Percentiles rank a stretch among this genome's conserved stretches.
Evolutionary conservation across 2,113 vertebrate species (phyloP).

Genomic region (Carassius carassius): DNA sequence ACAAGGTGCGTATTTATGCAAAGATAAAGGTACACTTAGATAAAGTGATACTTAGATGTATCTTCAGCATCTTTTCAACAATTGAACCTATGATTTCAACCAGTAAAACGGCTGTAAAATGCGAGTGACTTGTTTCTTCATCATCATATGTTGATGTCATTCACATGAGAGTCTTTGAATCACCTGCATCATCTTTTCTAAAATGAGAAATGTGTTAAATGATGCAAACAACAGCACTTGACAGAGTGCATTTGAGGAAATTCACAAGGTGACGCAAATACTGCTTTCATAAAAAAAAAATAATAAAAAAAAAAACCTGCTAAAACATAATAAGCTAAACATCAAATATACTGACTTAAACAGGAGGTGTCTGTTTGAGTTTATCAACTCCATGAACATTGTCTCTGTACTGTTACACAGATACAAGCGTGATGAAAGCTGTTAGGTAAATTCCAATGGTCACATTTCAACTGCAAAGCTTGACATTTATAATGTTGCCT

Average conservation of each 20-base stretch:
- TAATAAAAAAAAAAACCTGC: no score
- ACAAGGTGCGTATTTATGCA: conserved; percentile 75
- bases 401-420: background rate
- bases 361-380: background rate
- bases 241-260: background rate
- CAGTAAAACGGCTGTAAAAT: conserved; percentile 3
- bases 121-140: background rate
- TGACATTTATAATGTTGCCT: conserved; percentile 19
- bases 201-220: background rate
- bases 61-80: background rate
- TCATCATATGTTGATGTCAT: background rate
- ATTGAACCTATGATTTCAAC: background rate
- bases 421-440: background rate
- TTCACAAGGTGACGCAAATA: background rate
- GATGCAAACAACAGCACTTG: background rate
- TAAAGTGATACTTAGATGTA: conserved; percentile 58
- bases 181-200: conserved; percentile 4
- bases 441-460: background rate
- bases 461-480: background rate
- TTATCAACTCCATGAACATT: background rate
- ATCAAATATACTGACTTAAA: background rate
- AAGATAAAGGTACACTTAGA: conserved; percentile 71
- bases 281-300: background rate
- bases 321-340: background rate
- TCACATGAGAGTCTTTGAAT: background rate